Percentiles rank a stretch among this genome's conserved stretches.
These are phyloP conservation scores for Callorhinus ursinus DNA, from an alignment of 2,113 vertebrate genomes.

Conservation along the genomic window DNA sequence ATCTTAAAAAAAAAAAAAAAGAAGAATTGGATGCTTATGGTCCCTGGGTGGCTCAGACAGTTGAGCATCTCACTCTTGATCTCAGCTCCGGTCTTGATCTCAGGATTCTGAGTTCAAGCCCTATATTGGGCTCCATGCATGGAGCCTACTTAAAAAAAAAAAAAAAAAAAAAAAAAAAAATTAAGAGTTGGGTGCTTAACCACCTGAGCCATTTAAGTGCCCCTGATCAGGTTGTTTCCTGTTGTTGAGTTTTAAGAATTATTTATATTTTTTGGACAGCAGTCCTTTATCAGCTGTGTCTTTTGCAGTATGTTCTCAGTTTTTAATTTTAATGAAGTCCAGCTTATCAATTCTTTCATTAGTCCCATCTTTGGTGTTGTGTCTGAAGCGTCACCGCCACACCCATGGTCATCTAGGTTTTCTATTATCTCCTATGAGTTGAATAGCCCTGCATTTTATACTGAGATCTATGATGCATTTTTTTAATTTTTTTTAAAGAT, in stretches of 20 bases:
- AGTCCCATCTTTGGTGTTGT: neutral
- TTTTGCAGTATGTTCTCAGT: neutral
- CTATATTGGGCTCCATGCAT: neutral
- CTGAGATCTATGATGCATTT: neutral
- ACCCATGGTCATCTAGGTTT: neutral
- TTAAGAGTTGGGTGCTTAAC: neutral
- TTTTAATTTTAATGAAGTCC: neutral
- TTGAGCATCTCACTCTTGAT: no score
- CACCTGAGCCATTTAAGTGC: neutral
- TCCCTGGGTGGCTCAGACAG: no score
- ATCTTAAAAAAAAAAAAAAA: no score
- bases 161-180: no score
- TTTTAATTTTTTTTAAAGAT: no score
- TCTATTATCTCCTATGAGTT: neutral
- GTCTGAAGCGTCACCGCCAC: neutral
- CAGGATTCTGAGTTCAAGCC: no score
- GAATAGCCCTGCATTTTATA: neutral
- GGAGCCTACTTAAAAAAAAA: no score
- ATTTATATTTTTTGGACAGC: neutral
- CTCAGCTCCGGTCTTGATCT: neutral
- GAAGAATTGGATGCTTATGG: neutral
- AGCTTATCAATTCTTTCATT: neutral
- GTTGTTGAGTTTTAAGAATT: neutral
- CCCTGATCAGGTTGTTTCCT: neutral
- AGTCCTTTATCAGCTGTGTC: neutral